phyloP scores from a whole-genome alignment of 2,113 vertebrate genomes.

The Anarhynchus alexandrinus region DNA sequence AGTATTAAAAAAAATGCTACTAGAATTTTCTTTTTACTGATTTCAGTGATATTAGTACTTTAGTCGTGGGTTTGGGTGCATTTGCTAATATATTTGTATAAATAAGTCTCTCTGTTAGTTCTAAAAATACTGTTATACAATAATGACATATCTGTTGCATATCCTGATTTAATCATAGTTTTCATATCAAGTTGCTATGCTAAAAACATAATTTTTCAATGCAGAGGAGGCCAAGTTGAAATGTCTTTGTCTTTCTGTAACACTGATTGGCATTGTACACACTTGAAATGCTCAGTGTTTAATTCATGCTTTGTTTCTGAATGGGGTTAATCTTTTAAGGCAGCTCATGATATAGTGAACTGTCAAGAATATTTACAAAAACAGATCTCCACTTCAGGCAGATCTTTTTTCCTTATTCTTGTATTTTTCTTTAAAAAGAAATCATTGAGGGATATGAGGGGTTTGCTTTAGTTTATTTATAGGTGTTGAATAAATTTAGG shows the following conservation, averaged over 20 bases:
- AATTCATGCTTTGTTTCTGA: not conserved
- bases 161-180: not conserved
- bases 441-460: not conserved
- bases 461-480: not conserved
- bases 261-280: not conserved
- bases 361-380: not conserved
- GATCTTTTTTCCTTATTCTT: not conserved
- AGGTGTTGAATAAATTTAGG: not conserved
- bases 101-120: not conserved
- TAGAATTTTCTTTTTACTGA: not conserved
- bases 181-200: not conserved
- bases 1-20: not conserved
- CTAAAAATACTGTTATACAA: not conserved
- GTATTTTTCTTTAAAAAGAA: not conserved
- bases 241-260: not conserved
- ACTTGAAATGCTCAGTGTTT: not conserved
- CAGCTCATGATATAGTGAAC: not conserved
- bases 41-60: not conserved
- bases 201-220: not conserved
- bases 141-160: not conserved
- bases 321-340: not conserved
- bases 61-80: not conserved
- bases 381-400: not conserved
- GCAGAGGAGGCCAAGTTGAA: not conserved
- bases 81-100: not conserved